Conservation (phyloP, 2,888 invertebrate species). For the Cryptophagus acutangulus region DNA sequence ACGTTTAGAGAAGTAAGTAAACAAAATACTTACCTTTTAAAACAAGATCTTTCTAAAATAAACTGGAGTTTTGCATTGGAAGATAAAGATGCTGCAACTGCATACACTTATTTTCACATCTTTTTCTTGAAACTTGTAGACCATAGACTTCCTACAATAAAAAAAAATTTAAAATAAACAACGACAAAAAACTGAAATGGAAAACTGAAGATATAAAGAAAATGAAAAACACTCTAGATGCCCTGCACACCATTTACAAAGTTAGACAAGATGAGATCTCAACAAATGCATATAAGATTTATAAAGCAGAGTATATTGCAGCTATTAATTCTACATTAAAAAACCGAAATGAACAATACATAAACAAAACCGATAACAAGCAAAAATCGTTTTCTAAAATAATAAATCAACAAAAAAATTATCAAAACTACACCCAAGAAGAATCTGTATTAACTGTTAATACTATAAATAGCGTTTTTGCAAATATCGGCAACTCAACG, state of each 20-base stretch:
- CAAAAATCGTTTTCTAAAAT: conserved; percentile 7
- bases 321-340: background rate
- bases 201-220: background rate
- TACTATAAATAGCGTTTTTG: conserved; percentile 7
- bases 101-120: background rate
- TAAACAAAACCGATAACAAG: conserved; percentile 7
- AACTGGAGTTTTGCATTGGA: background rate
- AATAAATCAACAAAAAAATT: conserved; percentile 1
- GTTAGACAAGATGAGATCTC: background rate
- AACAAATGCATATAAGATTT: background rate
- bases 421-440: background rate
- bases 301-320: background rate
- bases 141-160: background rate
- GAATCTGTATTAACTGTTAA: conserved; percentile 2
- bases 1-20: background rate
- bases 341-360: background rate
- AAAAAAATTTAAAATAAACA: background rate
- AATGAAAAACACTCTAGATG: background rate
- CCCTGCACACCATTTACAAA: background rate
- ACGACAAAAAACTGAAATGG: background rate
- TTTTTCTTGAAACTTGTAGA: background rate
- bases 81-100: background rate
- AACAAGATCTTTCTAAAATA: background rate
- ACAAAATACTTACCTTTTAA: background rate
- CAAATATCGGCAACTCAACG: conserved; percentile 3